A percentile compares a stretch with the other conserved stretches of the same genome.
phyloP scores from a whole-genome alignment of 2,888 invertebrate species.

The Saturnia japonica region DNA sequence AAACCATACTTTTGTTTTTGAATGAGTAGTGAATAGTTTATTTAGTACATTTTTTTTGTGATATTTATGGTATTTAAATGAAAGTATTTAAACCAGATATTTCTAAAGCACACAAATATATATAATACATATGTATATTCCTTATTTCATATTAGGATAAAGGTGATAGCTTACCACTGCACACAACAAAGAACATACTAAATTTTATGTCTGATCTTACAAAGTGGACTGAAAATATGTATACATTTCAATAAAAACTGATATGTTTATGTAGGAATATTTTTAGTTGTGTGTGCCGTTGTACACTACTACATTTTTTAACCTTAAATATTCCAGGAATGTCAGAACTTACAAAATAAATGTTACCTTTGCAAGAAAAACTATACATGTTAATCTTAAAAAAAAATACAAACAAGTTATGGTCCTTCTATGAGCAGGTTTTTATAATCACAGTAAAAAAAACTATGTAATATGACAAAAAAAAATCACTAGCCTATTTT shows the following conservation, averaged over 20 bases:
- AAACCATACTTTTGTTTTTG: too few species aligned
- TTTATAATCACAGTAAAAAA: conserved; percentile 42
- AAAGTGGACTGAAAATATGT: too few species aligned
- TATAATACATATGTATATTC: neutral
- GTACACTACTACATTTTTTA: neutral
- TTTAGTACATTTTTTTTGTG: too few species aligned
- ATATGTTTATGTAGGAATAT: neutral
- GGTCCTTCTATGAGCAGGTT: conserved; percentile 37
- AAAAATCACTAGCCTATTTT: conserved; percentile 28
- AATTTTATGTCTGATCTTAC: neutral
- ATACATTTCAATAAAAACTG: too few species aligned
- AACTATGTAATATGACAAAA: conserved; percentile 20
- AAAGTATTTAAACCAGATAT: neutral
- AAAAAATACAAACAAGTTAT: conserved; percentile 26
- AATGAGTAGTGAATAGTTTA: too few species aligned
- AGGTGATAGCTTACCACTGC: neutral
- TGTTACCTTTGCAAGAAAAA: conserved; percentile 20
- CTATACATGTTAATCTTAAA: conserved; percentile 32
- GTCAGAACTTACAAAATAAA: conserved; percentile 32
- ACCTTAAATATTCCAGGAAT: conserved; percentile 23
- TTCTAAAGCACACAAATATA: neutral
- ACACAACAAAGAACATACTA: neutral
- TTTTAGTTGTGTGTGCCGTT: neutral
- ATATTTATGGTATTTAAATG: neutral
- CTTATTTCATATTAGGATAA: neutral